Evolutionary conservation across 2,888 invertebrate species (phyloP).

Genomic region (Tenodera sinensis): DNA sequence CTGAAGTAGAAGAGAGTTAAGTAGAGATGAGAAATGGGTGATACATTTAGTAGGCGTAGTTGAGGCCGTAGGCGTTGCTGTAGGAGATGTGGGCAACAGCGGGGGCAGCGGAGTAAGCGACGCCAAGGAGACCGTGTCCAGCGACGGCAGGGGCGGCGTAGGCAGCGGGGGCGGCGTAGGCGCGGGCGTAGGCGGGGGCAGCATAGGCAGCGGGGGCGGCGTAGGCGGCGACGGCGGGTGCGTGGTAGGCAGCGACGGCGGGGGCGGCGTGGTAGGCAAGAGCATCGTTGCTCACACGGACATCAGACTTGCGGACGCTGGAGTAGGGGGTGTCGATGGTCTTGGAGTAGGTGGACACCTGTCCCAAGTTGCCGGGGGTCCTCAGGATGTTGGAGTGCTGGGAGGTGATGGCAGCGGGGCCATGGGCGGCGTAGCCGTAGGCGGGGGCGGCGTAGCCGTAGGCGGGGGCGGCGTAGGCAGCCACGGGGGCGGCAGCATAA

Average conservation of each 20-base stretch:
- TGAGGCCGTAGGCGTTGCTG: constrained; percentile 29
- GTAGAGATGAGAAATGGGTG: not conserved
- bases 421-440: constrained; percentile 8
- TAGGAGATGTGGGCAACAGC: constrained; percentile 37
- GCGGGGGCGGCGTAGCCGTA: constrained; percentile 13
- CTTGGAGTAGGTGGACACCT: constrained; percentile 64
- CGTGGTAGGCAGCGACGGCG: constrained; percentile 32
- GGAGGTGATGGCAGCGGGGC: constrained; percentile 33
- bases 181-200: constrained; percentile 46
- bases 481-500: constrained; percentile 30
- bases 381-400: constrained; percentile 43
- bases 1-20: not conserved
- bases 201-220: constrained; percentile 27
- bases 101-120: constrained; percentile 37
- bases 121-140: constrained; percentile 33
- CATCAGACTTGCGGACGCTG: constrained; percentile 65
- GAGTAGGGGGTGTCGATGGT: constrained; percentile 70
- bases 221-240: constrained; percentile 17
- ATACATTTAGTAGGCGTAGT: constrained; percentile 22
- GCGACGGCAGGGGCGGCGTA: constrained; percentile 18
- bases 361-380: constrained; percentile 63
- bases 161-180: constrained; percentile 52
- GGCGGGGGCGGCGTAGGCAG: constrained; percentile 12
- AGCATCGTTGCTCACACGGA: constrained; percentile 50
- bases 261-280: constrained; percentile 29